Evolutionary conservation across 2,888 invertebrate species (phyloP), one percentile per base, ranked within the genome.

Genomic region (Neoascia interrupta): DNA sequence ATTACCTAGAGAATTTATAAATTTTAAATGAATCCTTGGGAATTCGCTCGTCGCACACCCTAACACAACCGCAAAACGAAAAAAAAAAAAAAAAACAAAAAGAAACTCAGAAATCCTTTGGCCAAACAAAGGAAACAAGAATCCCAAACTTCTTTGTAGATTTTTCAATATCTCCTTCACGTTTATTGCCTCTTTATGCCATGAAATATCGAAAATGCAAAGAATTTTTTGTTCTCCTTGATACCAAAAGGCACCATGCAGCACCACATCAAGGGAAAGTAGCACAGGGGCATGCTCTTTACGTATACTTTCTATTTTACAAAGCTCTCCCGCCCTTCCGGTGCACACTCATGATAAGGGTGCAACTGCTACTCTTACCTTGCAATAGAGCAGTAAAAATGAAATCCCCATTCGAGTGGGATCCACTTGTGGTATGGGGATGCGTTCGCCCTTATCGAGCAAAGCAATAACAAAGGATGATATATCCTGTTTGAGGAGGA

Each of bases 401-500:
- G 8, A 21, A 21, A 5, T 18, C 6, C 28, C 10, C 19, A 13
- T 10, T 2, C 21, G 31, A 47, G 23, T 4, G 34, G 21, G 8
- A 41, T 56, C 19, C 31, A 41, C 56, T 41, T n/a, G 16, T 23
- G 31, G 16, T 2, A 13, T n/a, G 11, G 19, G n/a, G 21, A 10
- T n/a, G n/a, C n/a, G n/a, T n/a, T n/a, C n/a, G n/a, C n/a, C n/a
- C n/a, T n/a, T n/a, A n/a, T n/a, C n/a, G n/a, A n/a, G 8, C 26
- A 4, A 11, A 58, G 70, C 51, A 70, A 58, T 76, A 70, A 76
- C 70, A 76, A 76, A 70, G 64, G 60, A 76, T 58, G 53, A 70
- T 76, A 64, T 58, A 70, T 70, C 64, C 58, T 45, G 23, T 64
- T 53, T 60, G 19, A 45, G 11, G 69, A 76, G 60, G 64, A 70